A percentile compares a stretch with the other conserved stretches of the same genome.
phyloP scores from a whole-genome alignment of 1,140 invertebrate genomes.

The Bilobella aurantiaca region DNA sequence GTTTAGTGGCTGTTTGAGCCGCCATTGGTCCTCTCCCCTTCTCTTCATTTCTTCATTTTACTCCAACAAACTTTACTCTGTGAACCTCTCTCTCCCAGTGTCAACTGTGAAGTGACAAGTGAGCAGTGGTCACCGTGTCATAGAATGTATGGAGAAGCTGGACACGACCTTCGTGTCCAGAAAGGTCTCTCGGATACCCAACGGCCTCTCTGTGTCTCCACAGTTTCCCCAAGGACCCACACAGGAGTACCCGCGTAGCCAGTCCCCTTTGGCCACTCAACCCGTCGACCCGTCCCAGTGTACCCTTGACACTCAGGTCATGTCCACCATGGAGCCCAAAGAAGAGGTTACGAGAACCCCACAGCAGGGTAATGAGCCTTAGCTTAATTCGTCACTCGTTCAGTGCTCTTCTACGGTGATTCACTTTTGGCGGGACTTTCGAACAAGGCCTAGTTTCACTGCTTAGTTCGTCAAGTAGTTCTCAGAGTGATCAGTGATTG shows the following conservation, averaged over 20 bases:
- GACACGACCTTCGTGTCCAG: background rate
- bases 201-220: no score
- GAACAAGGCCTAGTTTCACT: background rate
- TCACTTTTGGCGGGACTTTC: background rate
- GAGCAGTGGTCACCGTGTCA: no score
- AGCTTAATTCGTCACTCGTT: no score
- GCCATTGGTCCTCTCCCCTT: conserved; percentile 1
- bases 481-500: background rate
- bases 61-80: background rate
- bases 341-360: background rate
- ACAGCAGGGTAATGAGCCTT: background rate
- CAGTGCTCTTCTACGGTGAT: no score
- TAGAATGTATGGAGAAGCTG: background rate
- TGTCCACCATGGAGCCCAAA: background rate
- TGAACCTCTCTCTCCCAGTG: background rate
- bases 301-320: no score
- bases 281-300: no score
- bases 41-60: background rate
- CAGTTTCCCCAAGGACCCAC: no score
- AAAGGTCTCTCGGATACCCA: no score
- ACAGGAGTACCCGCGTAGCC: no score
- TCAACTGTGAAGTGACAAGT: background rate
- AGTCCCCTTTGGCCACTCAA: no score
- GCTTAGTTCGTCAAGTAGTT: background rate
- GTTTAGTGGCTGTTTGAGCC: conserved; percentile 7